phyloP scores from a whole-genome alignment of 2,888 invertebrate species.

The Corythucha ciliata region DNA sequence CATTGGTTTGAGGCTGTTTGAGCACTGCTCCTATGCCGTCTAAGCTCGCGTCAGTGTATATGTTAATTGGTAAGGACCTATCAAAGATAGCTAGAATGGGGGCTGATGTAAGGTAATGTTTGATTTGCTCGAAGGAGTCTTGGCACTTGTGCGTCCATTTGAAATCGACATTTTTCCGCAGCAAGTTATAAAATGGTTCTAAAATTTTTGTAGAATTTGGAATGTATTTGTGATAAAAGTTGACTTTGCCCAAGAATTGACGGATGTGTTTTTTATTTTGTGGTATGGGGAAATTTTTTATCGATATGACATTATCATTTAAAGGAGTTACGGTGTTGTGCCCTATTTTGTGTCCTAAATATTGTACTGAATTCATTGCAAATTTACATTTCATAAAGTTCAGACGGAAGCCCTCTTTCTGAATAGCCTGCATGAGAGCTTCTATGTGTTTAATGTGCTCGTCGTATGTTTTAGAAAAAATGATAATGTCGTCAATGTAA shows the following conservation, averaged over 20 bases:
- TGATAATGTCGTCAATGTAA: too few species aligned
- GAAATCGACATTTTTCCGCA: constrained; percentile 4
- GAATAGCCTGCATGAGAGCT: too few species aligned
- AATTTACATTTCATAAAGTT: constrained; percentile 6
- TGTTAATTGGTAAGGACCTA: too few species aligned
- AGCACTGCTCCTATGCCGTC: too few species aligned
- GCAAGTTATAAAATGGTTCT: constrained; percentile 9
- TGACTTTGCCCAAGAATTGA: constrained; percentile 14
- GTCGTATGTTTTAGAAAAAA: too few species aligned
- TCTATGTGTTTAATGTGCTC: too few species aligned
- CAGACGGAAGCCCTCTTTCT: too few species aligned
- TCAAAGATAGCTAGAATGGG: constrained; percentile 7
- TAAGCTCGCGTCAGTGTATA: too few species aligned
- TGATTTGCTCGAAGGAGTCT: neutral
- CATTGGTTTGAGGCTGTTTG: too few species aligned
- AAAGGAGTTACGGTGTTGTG: constrained; percentile 10
- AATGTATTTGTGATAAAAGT: constrained; percentile 11
- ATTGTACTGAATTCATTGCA: constrained; percentile 3
- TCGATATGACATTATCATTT: constrained; percentile 3
- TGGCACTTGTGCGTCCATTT: neutral
- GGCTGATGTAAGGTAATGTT: neutral
- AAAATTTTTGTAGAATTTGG: constrained; percentile 1
- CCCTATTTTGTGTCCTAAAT: constrained; percentile 11
- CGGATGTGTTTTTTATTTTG: constrained; percentile 7
- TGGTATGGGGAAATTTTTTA: constrained; percentile 3